phyloP scores from a whole-genome alignment of 1,140 invertebrate genomes.

The Drosophila bifasciata region DNA sequence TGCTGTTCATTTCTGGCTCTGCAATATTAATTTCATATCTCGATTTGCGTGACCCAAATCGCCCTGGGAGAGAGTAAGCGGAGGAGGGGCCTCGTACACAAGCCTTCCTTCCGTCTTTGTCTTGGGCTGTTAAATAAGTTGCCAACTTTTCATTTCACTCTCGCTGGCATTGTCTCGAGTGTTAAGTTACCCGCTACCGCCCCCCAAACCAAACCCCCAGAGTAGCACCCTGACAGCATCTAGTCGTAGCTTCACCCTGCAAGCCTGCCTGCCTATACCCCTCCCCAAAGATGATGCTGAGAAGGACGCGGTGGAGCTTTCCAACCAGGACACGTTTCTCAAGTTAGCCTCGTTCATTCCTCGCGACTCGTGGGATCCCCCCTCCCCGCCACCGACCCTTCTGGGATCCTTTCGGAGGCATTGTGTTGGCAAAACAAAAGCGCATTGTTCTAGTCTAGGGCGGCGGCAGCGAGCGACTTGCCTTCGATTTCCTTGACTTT shows the following conservation, averaged over 20 bases:
- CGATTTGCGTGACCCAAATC: constrained; percentile 68
- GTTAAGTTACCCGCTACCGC: constrained; percentile 19
- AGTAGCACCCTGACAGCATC: constrained; percentile 37
- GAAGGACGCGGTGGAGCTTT: constrained; percentile 20
- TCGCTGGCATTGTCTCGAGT: constrained; percentile 63
- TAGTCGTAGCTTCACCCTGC: neutral
- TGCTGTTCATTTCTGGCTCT: constrained; percentile 33
- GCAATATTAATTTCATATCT: constrained; percentile 57
- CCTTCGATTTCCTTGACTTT: constrained; percentile 82
- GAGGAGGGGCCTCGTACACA: constrained; percentile 7
- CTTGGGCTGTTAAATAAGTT: constrained; percentile 57
- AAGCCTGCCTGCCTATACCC: too few relatives aligned
- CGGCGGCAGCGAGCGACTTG: constrained; percentile 38
- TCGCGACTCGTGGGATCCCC: neutral
- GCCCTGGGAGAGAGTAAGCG: constrained; percentile 9
- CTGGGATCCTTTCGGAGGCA: constrained; percentile 26
- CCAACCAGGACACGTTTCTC: constrained; percentile 55
- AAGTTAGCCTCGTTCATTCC: constrained; percentile 62
- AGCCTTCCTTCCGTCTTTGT: constrained; percentile 42
- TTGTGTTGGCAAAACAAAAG: constrained; percentile 75
- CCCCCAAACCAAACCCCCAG: constrained; percentile 16
- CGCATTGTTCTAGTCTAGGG: constrained; percentile 67
- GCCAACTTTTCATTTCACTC: constrained; percentile 72
- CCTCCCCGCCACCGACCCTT: neutral
- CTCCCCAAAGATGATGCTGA: neutral